phyloP scores from a whole-genome alignment of 2,113 vertebrate genomes.

The Trematomus loennbergii region DNA sequence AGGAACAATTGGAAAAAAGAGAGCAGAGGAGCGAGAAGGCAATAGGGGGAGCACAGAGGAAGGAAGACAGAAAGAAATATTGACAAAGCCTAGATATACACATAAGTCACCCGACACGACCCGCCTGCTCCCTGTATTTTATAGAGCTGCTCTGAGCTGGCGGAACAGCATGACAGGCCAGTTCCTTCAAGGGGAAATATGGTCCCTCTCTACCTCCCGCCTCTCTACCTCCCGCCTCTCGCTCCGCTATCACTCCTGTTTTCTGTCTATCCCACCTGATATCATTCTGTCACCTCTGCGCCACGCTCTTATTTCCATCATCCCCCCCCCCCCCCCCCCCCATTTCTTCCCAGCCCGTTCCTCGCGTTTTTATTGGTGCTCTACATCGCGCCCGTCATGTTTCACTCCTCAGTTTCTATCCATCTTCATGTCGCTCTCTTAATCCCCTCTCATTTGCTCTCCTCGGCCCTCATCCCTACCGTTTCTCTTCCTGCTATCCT shows the following conservation, averaged over 20 bases:
- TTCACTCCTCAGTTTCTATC: conserved; percentile 79
- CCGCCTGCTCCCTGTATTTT: conserved; percentile 82
- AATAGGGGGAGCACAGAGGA: conserved; percentile 64
- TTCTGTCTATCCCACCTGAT: conserved; percentile 83
- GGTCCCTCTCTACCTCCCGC: conserved; percentile 73
- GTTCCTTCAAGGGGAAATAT: conserved; percentile 88
- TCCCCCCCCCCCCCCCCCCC: conserved; percentile 4
- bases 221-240: conserved; percentile 74
- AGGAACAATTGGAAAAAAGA: conserved; percentile 41
- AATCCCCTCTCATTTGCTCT: conserved; percentile 82
- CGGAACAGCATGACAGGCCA: conserved; percentile 87
- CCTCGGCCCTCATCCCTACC: conserved; percentile 62
- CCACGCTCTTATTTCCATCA: conserved; percentile 71
- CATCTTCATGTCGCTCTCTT: conserved; percentile 82
- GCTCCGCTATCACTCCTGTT: conserved; percentile 78
- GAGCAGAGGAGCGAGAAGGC: conserved; percentile 36
- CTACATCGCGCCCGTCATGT: conserved; percentile 78
- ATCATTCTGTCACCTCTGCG: conserved; percentile 85
- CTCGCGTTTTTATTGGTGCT: conserved; percentile 77
- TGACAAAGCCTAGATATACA: conserved; percentile 88
- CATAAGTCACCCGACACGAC: conserved; percentile 86
- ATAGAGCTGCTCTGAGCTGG: conserved; percentile 85
- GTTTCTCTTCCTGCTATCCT: conserved; percentile 63
- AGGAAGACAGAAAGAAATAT: conserved; percentile 87
- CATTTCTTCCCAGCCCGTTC: conserved; percentile 64